These are phyloP conservation scores for Pedetes capensis DNA, from an alignment of 2,113 vertebrate species.

Conservation along the genomic window DNA sequence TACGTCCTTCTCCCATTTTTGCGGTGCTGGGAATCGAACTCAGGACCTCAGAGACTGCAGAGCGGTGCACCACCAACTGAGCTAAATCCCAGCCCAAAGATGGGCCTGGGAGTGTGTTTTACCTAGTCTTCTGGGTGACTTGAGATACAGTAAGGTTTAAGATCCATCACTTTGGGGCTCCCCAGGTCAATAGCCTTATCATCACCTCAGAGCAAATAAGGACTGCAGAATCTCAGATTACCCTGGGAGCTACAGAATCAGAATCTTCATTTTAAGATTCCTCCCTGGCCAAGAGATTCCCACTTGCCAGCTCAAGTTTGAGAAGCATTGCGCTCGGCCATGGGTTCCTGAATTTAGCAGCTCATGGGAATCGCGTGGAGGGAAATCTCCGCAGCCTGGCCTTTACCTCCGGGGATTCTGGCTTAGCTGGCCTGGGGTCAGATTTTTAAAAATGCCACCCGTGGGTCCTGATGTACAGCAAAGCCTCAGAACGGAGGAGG, in stretches of 20 bases:
- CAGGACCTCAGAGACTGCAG: too few species aligned
- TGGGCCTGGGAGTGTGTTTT: neutral
- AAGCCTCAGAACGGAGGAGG: neutral
- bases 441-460: neutral
- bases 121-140: fast-evolving
- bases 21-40: too few species aligned
- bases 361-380: neutral
- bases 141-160: too few species aligned
- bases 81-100: too few species aligned
- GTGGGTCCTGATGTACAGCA: neutral
- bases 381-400: too few species aligned
- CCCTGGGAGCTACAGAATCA: fast-evolving
- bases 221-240: neutral
- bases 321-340: neutral
- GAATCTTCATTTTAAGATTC: too few species aligned
- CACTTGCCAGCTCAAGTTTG: neutral
- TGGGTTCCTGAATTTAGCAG: neutral
- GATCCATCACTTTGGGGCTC: neutral
- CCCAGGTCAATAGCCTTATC: neutral
- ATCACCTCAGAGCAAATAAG: too few species aligned
- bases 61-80: too few species aligned
- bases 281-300: neutral
- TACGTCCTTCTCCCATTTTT: too few species aligned
- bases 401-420: neutral
- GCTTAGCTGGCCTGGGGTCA: neutral